phyloP scores from a whole-genome alignment of 35 echinoderm and acorn worm genomes.

The Hemicentrotus pulcherrimus region DNA sequence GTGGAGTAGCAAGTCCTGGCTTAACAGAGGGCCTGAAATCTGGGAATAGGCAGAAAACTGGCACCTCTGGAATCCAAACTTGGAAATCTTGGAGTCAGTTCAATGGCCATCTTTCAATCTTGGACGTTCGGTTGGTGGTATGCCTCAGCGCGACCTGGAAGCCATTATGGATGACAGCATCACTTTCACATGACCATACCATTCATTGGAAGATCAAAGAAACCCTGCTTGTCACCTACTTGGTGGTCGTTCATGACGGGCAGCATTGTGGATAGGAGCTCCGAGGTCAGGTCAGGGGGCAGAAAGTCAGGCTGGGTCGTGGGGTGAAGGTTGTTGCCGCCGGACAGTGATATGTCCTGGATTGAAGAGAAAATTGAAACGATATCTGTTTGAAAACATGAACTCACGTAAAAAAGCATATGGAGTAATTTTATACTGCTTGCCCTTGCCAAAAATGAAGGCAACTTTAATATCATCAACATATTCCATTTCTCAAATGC shows the following conservation, averaged over 20 bases:
- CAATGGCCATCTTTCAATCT: neutral
- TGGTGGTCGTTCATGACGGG: neutral
- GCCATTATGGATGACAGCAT: neutral
- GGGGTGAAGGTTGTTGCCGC: neutral
- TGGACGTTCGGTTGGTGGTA: neutral
- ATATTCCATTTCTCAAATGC: too few relatives aligned
- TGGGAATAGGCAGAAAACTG: neutral
- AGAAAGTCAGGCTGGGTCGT: neutral
- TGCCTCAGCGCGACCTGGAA: neutral
- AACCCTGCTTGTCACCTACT: neutral
- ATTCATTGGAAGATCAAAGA: constrained; percentile 9
- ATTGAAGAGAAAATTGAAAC: neutral
- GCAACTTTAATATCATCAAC: too few relatives aligned
- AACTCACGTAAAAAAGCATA: neutral
- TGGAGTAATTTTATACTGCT: too few relatives aligned
- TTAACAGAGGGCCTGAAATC: neutral
- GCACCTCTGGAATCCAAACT: neutral
- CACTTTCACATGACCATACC: neutral
- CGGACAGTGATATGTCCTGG: too few relatives aligned
- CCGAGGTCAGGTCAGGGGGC: neutral
- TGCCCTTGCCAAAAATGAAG: too few relatives aligned
- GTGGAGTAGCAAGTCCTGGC: neutral
- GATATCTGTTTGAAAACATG: neutral
- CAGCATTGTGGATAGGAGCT: neutral
- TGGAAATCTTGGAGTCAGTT: neutral